Conservation (phyloP, 2,113 vertebrate species). For the Aplodontia rufa region DNA sequence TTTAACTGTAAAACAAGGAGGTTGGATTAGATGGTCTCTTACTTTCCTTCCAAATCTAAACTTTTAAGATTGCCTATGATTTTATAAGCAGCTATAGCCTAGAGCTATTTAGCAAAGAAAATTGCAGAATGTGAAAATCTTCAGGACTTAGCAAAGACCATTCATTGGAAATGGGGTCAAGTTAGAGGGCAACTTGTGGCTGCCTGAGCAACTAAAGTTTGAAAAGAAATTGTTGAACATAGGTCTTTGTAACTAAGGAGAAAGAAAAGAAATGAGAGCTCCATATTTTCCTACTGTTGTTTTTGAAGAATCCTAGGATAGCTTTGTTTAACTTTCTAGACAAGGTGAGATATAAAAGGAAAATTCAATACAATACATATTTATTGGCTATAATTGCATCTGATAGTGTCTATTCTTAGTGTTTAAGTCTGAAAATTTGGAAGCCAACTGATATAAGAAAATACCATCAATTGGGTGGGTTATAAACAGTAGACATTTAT, state of each 20-base stretch:
- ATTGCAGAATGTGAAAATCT: constrained; percentile 41
- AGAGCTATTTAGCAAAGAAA: constrained; percentile 60
- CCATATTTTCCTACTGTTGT: not conserved
- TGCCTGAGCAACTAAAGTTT: constrained; percentile 38
- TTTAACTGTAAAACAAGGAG: constrained; percentile 50
- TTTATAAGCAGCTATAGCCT: constrained; percentile 55
- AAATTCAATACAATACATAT: not conserved
- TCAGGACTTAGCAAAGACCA: constrained; percentile 50
- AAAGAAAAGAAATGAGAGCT: not conserved
- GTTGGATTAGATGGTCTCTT: constrained; percentile 8
- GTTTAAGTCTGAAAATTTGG: not conserved
- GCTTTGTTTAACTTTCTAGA: not conserved
- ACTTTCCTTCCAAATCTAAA: constrained; percentile 35
- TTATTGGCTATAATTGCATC: not conserved
- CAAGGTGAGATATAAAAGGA: not conserved
- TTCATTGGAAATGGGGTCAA: constrained; percentile 65
- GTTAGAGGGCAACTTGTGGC: constrained; percentile 41
- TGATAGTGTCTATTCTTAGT: not conserved
- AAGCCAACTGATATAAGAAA: not conserved
- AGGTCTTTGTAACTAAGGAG: not conserved
- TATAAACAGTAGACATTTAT: not conserved
- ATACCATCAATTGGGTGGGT: not conserved
- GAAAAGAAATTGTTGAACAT: constrained; percentile 55
- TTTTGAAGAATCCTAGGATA: not conserved
- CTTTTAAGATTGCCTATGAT: constrained; percentile 29